phyloP scores from a whole-genome alignment of 2,888 invertebrate genomes.

The Fabriciana adippe region DNA sequence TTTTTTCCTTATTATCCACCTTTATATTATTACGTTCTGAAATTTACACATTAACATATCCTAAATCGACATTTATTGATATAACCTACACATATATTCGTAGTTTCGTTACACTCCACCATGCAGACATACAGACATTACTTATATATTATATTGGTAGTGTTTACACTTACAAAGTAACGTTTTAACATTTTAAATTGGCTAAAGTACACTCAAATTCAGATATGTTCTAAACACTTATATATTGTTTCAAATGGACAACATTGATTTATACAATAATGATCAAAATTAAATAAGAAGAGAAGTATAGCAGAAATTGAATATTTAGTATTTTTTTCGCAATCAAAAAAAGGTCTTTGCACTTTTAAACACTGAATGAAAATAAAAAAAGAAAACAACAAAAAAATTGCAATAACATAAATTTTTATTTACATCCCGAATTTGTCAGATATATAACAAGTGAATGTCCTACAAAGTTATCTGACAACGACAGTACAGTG shows the following conservation, averaged over 20 bases:
- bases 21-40: background rate
- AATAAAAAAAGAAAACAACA: conserved; percentile 51
- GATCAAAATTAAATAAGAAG: too few relatives aligned
- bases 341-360: too few relatives aligned
- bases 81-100: background rate
- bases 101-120: too few relatives aligned
- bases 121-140: background rate
- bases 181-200: background rate
- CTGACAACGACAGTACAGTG: conserved; percentile 62
- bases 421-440: conserved; percentile 81
- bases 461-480: conserved; percentile 57
- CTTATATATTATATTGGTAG: background rate
- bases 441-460: conserved; percentile 76
- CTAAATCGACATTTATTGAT: background rate
- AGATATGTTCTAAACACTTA: conserved; percentile 8
- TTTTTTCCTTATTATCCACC: conserved; percentile 3
- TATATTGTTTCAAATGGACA: background rate
- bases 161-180: background rate
- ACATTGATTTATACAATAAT: background rate
- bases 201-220: background rate
- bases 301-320: too few relatives aligned
- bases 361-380: background rate
- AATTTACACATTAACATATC: conserved; percentile 1
- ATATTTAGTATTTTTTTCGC: too few relatives aligned
- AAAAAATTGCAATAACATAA: conserved; percentile 73